Percentiles rank a stretch among this genome's conserved stretches.
Conservation (phyloP, 1,140 invertebrate species). For the Papilio helenus region DNA sequence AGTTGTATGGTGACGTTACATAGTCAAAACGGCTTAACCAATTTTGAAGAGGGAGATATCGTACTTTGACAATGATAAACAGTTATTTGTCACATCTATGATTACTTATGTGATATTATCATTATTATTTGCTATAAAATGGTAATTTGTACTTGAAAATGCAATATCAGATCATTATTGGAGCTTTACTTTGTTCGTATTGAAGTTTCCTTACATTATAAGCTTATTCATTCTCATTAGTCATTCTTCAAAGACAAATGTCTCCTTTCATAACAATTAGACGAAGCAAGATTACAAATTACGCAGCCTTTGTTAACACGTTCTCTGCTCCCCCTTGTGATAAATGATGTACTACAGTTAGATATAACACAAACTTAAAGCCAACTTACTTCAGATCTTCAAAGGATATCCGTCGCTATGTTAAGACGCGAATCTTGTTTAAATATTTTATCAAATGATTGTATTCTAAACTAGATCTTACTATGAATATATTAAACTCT, state of each 20-base stretch:
- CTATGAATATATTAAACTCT: neutral
- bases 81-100: no score
- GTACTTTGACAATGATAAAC: no score
- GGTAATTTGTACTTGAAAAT: no score
- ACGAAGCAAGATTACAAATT: constrained; percentile 2
- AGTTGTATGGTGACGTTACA: no score
- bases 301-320: neutral
- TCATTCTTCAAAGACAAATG: neutral
- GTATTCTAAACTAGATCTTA: neutral
- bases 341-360: constrained; percentile 1
- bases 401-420: neutral
- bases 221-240: neutral
- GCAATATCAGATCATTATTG: no score
- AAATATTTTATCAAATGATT: constrained; percentile 1
- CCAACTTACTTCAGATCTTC: neutral
- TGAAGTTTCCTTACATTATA: no score
- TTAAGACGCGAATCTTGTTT: neutral
- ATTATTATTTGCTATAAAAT: no score
- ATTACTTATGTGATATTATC: no score
- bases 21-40: no score
- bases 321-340: neutral
- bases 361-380: neutral
- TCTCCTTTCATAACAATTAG: constrained; percentile 3
- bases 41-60: no score
- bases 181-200: no score